These are phyloP conservation scores for Macroramphosus scolopax DNA, from an alignment of 2,797 vertebrate species.

Conservation along the genomic window DNA sequence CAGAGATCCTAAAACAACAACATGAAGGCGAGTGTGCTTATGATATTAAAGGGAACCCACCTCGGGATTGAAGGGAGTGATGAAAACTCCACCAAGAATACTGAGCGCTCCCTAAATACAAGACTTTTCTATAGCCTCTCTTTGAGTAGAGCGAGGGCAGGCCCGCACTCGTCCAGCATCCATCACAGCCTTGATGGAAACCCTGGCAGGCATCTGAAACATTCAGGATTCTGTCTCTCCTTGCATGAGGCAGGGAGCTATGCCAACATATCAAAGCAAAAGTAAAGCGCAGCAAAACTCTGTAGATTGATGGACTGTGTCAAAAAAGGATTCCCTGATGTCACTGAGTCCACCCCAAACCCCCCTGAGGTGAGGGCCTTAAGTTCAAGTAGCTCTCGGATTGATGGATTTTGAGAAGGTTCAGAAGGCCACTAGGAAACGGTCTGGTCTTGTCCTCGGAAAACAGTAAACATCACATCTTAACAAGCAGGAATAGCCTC, in stretches of 20 bases:
- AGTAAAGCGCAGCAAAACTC: slow-evolving; percentile 4
- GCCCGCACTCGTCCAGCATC: slow-evolving; percentile 65
- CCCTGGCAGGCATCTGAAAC: slow-evolving; percentile 48
- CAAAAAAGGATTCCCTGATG: slow-evolving; percentile 16
- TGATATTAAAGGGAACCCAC: not conserved
- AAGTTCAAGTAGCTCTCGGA: slow-evolving; percentile 38
- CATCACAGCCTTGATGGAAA: slow-evolving; percentile 48
- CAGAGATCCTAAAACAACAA: slow-evolving; percentile 10
- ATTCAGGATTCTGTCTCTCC: slow-evolving; percentile 33
- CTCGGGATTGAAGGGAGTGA: slow-evolving; percentile 13
- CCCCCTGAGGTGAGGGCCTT: slow-evolving; percentile 18
- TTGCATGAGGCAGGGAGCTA: slow-evolving; percentile 28
- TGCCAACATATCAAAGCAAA: slow-evolving; percentile 46
- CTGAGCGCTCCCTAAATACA: slow-evolving; percentile 25
- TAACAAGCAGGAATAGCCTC: too few species aligned
- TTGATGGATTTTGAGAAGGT: slow-evolving; percentile 57
- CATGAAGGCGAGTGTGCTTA: slow-evolving; percentile 2
- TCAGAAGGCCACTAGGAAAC: slow-evolving; percentile 47
- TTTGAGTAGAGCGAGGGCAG: slow-evolving; percentile 53
- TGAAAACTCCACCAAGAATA: slow-evolving; percentile 26
- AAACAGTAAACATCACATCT: too few species aligned
- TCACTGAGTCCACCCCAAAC: not conserved
- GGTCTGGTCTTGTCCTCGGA: slow-evolving; percentile 10
- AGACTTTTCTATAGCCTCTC: slow-evolving; percentile 35
- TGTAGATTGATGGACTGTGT: slow-evolving; percentile 29